A percentile compares a stretch with the other conserved stretches of the same genome.
These are phyloP conservation scores for Habropoda laboriosa DNA, from an alignment of 1,140 invertebrate species.

Conservation along the genomic window DNA sequence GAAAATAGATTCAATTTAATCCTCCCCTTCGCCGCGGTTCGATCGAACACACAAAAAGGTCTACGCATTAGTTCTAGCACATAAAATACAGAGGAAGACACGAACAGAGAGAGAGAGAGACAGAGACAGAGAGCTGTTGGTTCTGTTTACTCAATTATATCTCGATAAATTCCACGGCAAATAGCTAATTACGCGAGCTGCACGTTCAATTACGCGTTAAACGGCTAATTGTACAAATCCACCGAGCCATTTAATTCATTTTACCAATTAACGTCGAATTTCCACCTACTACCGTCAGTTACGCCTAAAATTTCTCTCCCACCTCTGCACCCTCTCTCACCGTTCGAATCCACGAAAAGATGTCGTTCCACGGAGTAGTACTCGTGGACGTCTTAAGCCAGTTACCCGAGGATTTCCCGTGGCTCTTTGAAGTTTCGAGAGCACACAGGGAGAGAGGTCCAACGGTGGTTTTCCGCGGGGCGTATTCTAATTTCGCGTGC, in stretches of 20 bases:
- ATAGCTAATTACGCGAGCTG: conserved; percentile 2
- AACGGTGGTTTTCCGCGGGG: conserved; percentile 53
- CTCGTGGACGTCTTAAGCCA: conserved; percentile 58
- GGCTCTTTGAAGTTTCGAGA: conserved; percentile 60
- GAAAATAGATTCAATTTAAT: too few species aligned
- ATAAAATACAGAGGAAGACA: background rate
- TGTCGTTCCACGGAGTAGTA: conserved; percentile 1
- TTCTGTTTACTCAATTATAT: background rate
- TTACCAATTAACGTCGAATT: background rate
- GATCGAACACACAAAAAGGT: too few species aligned
- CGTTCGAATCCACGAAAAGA: background rate
- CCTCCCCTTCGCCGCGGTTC: too few species aligned
- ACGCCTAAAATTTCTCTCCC: too few species aligned
- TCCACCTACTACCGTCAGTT: too few species aligned
- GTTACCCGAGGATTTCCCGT: conserved; percentile 61
- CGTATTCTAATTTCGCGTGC: conserved; percentile 66
- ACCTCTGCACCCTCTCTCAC: too few species aligned
- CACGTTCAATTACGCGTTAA: conserved; percentile 3
- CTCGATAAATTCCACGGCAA: background rate
- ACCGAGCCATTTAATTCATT: background rate
- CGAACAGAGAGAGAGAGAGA: background rate
- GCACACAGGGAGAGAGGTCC: background rate
- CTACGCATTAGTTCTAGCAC: too few species aligned
- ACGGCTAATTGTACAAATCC: conserved; percentile 16
- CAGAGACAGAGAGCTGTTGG: background rate